Evolutionary conservation across 2,888 invertebrate genomes (phyloP).

Genomic region (Euproctis similis): DNA sequence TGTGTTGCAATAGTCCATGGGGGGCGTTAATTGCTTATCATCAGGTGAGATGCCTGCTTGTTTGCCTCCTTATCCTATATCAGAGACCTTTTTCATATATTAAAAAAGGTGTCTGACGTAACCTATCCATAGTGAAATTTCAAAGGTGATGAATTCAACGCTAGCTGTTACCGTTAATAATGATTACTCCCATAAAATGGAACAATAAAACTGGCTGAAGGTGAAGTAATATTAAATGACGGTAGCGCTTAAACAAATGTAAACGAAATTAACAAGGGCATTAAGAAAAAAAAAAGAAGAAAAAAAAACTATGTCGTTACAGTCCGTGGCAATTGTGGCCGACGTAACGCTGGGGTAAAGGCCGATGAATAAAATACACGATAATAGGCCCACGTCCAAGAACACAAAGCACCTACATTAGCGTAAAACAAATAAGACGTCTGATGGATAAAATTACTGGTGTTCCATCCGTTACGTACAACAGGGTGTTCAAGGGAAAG

Average conservation of each 20-base stretch:
- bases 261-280: conserved; percentile 49
- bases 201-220: conserved; percentile 21
- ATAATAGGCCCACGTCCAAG: conserved; percentile 52
- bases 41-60: too few species aligned
- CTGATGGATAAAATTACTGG: conserved; percentile 64
- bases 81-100: too few species aligned
- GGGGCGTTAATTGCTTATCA: too few species aligned
- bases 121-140: too few species aligned
- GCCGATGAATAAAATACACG: conserved; percentile 62
- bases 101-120: too few species aligned
- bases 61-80: too few species aligned
- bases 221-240: conserved; percentile 33
- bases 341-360: conserved; percentile 46
- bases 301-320: conserved; percentile 53
- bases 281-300: too few species aligned
- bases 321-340: conserved; percentile 44
- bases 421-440: conserved; percentile 51
- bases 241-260: conserved; percentile 43
- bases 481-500: conserved; percentile 59
- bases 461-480: conserved; percentile 43
- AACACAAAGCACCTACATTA: conserved; percentile 60
- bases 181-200: conserved; percentile 12
- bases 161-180: too few species aligned
- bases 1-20: too few species aligned
- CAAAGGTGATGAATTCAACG: too few species aligned